Percentiles rank a stretch among this genome's conserved stretches.
These are phyloP conservation scores for Drosophila cognata DNA, from an alignment of 2,888 invertebrate genomes.

Conservation along the genomic window DNA sequence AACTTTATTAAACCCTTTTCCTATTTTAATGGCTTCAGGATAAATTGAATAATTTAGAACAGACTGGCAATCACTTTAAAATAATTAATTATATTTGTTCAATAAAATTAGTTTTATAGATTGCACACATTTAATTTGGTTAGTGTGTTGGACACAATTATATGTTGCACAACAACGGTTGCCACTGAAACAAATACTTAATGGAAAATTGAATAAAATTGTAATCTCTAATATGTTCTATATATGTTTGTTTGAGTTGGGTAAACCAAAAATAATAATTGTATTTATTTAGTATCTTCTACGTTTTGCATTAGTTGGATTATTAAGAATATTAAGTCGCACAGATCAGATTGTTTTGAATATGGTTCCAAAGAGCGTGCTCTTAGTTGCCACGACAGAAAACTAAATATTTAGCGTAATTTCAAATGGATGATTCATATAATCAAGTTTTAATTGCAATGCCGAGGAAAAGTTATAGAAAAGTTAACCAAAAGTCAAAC, in stretches of 20 bases:
- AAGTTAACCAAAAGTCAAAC: slow-evolving; percentile 20
- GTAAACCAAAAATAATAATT: background rate
- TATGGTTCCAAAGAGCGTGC: background rate
- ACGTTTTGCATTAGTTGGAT: background rate
- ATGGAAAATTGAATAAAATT: background rate
- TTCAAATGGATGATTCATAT: background rate
- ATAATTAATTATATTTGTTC: background rate
- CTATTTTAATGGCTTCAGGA: background rate
- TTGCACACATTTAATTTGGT: background rate
- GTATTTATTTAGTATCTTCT: background rate
- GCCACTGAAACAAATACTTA: background rate
- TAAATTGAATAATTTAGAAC: background rate
- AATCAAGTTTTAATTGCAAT: slow-evolving; percentile 28
- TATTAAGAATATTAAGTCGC: background rate
- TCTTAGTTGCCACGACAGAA: background rate
- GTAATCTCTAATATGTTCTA: background rate
- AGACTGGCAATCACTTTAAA: background rate
- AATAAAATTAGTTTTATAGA: background rate
- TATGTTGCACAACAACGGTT: background rate
- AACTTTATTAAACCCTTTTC: background rate
- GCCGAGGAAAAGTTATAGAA: slow-evolving; percentile 22
- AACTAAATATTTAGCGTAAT: background rate
- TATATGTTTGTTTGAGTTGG: background rate
- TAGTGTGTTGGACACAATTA: background rate
- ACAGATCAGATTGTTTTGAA: background rate